Conservation (phyloP, 1,140 invertebrate genomes). For the Oreohelix idahoensis region DNA sequence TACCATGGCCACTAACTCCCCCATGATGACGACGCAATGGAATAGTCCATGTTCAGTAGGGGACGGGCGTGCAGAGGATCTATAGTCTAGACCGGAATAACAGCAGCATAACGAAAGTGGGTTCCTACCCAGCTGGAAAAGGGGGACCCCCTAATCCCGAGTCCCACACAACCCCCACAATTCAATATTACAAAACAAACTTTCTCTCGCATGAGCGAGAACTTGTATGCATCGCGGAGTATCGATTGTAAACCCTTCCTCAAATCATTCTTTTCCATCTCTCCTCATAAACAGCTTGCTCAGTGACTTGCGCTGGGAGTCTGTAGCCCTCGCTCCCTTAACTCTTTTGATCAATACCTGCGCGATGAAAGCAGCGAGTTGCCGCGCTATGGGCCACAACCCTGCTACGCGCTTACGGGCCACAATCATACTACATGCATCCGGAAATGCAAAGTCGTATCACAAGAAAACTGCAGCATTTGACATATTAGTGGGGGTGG, state of each 20-base stretch:
- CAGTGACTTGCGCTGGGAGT: neutral
- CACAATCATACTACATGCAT: too few species aligned
- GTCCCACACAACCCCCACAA: neutral
- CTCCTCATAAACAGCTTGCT: too few species aligned
- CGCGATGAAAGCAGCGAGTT: neutral
- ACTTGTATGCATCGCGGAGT: neutral
- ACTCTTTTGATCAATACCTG: neutral
- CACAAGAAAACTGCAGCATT: too few species aligned
- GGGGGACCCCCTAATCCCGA: neutral
- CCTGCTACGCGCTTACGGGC: too few species aligned
- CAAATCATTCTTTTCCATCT: neutral
- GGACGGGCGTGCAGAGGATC: neutral
- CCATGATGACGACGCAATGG: slow-evolving; percentile 13
- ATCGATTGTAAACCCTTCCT: neutral
- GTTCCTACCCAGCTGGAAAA: neutral
- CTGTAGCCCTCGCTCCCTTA: neutral
- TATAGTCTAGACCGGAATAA: neutral
- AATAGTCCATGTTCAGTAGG: neutral
- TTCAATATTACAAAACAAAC: neutral
- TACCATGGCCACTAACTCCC: neutral
- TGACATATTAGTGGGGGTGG: too few species aligned
- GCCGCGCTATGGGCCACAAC: too few species aligned
- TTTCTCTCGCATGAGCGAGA: neutral
- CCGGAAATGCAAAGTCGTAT: too few species aligned
- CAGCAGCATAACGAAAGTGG: neutral